Evolutionary conservation across 92 coral and sea anemone species (phyloP).

Genomic region (Bergia sp.): DNA sequence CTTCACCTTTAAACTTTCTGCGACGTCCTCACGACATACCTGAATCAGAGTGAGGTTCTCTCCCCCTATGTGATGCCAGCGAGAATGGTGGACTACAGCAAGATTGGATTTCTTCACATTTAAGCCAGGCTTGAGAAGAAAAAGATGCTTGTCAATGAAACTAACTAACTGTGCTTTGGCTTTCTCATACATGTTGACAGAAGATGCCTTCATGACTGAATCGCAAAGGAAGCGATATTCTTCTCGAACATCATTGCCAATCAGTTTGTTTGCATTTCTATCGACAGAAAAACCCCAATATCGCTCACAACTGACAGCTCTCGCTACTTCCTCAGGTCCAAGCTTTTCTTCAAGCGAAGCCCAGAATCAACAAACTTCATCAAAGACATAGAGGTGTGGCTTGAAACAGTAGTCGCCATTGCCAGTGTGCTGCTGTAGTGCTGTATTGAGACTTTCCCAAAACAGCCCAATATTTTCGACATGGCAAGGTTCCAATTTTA

Average conservation of each 20-base stretch:
- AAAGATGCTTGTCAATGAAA: slow-evolving; percentile 60
- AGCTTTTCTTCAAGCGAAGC: slow-evolving; percentile 55
- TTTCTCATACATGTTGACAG: slow-evolving; percentile 61
- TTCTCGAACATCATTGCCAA: slow-evolving; percentile 58
- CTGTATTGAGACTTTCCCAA: too few species aligned
- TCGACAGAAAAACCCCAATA: slow-evolving; percentile 70
- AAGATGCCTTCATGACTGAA: slow-evolving; percentile 50
- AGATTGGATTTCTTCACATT: slow-evolving; percentile 58
- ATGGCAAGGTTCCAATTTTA: too few species aligned
- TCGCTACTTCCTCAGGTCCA: slow-evolving; percentile 60
- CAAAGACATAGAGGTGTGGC: slow-evolving; percentile 63
- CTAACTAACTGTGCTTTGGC: slow-evolving; percentile 58
- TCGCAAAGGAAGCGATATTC: slow-evolving; percentile 55
- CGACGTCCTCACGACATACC: slow-evolving; percentile 63
- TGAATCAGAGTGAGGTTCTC: slow-evolving; percentile 62
- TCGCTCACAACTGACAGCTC: slow-evolving; percentile 66
- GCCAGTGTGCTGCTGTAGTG: too few species aligned
- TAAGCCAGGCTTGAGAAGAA: slow-evolving; percentile 57
- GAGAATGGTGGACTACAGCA: slow-evolving; percentile 62
- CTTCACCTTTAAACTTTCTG: slow-evolving; percentile 56
- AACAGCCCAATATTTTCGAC: too few species aligned
- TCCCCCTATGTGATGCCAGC: slow-evolving; percentile 63
- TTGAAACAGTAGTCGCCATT: background rate
- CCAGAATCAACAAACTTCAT: slow-evolving; percentile 70
- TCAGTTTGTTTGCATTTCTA: slow-evolving; percentile 67